These are phyloP conservation scores for Microcaecilia unicolor DNA, from an alignment of 2,797 vertebrate genomes.

Conservation along the genomic window DNA sequence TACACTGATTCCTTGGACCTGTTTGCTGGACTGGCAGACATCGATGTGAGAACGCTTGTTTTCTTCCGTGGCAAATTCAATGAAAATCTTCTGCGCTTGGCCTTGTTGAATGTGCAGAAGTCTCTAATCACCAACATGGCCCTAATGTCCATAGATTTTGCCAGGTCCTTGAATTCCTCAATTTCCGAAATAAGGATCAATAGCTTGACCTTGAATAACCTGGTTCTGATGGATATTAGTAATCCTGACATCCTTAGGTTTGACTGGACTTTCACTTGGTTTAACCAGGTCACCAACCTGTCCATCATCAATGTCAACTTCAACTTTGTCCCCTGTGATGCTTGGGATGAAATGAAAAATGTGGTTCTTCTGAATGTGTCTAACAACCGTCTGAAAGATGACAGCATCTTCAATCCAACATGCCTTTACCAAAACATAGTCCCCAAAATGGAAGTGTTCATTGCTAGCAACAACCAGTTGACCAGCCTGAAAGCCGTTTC, in stretches of 20 bases:
- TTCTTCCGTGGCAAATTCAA: slow-evolving; percentile 76
- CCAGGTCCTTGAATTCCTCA: slow-evolving; percentile 54
- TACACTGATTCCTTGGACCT: slow-evolving; percentile 51
- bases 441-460: slow-evolving; percentile 48
- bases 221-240: slow-evolving; percentile 73
- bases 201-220: slow-evolving; percentile 42
- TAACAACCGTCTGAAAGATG: slow-evolving; percentile 49
- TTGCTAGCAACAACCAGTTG: slow-evolving; percentile 52
- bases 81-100: slow-evolving; percentile 65
- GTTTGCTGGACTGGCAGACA: slow-evolving; percentile 47
- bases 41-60: slow-evolving; percentile 41
- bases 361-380: slow-evolving; percentile 54
- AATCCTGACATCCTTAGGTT: slow-evolving; percentile 76
- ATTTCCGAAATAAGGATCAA: slow-evolving; percentile 35
- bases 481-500: slow-evolving; percentile 50
- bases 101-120: slow-evolving; percentile 52
- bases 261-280: slow-evolving; percentile 78
- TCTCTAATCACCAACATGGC: slow-evolving; percentile 40
- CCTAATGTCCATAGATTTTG: slow-evolving; percentile 70
- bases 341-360: slow-evolving; percentile 58
- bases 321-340: slow-evolving; percentile 67
- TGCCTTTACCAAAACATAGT: slow-evolving; percentile 50
- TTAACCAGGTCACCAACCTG: slow-evolving; percentile 53
- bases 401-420: slow-evolving; percentile 51
- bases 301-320: slow-evolving; percentile 66